Conservation (phyloP, 2,888 invertebrate genomes). For the Rotaria sp. region DNA sequence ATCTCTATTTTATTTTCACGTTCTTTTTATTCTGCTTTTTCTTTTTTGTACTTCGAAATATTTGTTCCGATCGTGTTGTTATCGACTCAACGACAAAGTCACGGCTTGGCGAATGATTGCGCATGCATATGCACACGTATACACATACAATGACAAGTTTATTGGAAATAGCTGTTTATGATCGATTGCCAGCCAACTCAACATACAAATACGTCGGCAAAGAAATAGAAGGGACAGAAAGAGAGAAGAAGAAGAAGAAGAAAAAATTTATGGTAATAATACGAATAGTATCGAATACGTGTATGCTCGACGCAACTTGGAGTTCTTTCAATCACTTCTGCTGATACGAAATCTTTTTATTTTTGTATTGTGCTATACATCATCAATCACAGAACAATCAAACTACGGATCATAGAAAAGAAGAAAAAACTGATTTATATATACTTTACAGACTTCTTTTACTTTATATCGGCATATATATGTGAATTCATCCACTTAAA, state of each 20-base stretch:
- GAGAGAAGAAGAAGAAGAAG: not conserved
- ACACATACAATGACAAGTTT: not conserved
- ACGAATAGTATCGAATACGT: not conserved
- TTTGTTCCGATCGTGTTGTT: conserved; percentile 10
- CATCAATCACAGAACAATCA: not conserved
- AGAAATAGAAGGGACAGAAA: not conserved
- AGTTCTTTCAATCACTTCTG: not conserved
- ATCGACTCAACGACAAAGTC: not conserved
- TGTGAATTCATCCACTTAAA: too few species aligned
- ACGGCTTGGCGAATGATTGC: not conserved
- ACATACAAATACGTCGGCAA: not conserved
- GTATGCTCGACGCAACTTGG: not conserved
- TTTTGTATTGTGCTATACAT: not conserved
- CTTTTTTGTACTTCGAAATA: not conserved
- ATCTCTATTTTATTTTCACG: not conserved
- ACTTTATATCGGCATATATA: too few species aligned
- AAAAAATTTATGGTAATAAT: not conserved
- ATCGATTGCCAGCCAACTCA: not conserved
- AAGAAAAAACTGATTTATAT: too few species aligned
- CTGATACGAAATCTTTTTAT: not conserved
- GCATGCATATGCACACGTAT: not conserved
- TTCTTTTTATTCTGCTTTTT: not conserved
- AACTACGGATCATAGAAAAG: too few species aligned
- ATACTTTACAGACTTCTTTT: too few species aligned
- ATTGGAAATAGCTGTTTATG: conserved; percentile 18